Conservation (phyloP, 2,888 invertebrate genomes). For the Nomada goodeniana region DNA sequence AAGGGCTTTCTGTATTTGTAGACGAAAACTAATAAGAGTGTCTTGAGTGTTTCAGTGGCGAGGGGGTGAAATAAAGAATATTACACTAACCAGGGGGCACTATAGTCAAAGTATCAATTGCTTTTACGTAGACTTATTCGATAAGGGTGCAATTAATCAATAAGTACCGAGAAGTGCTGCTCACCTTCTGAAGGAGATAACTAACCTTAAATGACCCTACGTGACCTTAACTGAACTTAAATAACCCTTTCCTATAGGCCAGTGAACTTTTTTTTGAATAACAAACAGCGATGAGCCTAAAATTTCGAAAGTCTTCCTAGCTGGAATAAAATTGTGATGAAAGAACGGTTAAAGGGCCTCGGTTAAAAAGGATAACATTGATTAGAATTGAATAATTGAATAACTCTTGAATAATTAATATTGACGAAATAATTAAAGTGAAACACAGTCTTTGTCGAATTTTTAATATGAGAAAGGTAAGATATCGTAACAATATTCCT, state of each 20-base stretch:
- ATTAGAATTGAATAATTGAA: too few species aligned
- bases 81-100: too few species aligned
- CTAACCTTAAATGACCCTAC: background rate
- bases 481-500: too few species aligned
- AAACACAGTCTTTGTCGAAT: background rate
- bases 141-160: background rate
- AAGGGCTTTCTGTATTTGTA: too few species aligned
- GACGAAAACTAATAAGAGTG: too few species aligned
- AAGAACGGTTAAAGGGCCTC: background rate
- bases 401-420: background rate
- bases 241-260: background rate
- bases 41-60: too few species aligned
- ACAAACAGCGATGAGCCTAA: background rate
- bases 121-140: background rate
- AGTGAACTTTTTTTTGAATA: background rate
- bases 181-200: background rate
- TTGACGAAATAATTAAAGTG: background rate
- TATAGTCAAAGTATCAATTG: background rate
- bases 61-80: too few species aligned
- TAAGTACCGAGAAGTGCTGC: too few species aligned
- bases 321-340: conserved; percentile 7
- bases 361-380: too few species aligned
- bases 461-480: too few species aligned
- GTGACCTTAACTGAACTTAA: background rate
- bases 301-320: background rate